phyloP scores from a whole-genome alignment of 2,113 vertebrate genomes.

The Barnardius zonarius region DNA sequence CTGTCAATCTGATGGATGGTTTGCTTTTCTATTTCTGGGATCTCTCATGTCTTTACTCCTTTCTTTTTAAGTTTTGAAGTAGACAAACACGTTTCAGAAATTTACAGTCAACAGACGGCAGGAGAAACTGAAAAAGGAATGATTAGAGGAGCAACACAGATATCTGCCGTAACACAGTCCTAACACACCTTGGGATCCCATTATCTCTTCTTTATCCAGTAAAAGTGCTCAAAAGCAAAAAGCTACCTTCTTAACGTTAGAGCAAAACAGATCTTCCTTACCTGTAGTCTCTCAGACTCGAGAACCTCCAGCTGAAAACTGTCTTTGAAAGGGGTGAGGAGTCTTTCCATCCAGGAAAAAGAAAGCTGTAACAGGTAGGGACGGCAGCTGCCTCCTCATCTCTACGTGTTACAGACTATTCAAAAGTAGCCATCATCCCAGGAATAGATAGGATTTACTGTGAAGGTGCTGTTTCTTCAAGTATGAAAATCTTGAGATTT shows the following conservation, averaged over 20 bases:
- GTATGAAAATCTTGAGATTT: background rate
- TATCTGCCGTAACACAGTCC: background rate
- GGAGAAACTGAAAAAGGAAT: background rate
- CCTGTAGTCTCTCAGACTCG: background rate
- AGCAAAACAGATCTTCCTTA: background rate
- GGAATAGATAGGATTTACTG: background rate
- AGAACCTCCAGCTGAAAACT: background rate
- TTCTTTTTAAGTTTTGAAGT: background rate
- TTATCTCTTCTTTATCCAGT: background rate
- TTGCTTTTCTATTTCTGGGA: background rate
- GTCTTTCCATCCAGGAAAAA: background rate
- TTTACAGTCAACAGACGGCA: background rate
- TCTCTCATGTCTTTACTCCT: background rate
- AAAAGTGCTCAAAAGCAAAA: background rate
- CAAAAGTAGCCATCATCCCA: background rate
- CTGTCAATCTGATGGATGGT: background rate
- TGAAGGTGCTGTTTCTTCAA: background rate
- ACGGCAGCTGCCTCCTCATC: background rate
- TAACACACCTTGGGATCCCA: background rate
- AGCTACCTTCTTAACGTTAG: background rate
- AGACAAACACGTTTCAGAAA: background rate
- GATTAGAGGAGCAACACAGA: background rate
- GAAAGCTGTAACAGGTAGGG: background rate
- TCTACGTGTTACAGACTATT: accelerated
- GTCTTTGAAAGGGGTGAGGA: background rate